A percentile compares a stretch with the other conserved stretches of the same genome.
Evolutionary conservation across 1,140 invertebrate genomes (phyloP).

Genomic region (Sitobion miscanthi): DNA sequence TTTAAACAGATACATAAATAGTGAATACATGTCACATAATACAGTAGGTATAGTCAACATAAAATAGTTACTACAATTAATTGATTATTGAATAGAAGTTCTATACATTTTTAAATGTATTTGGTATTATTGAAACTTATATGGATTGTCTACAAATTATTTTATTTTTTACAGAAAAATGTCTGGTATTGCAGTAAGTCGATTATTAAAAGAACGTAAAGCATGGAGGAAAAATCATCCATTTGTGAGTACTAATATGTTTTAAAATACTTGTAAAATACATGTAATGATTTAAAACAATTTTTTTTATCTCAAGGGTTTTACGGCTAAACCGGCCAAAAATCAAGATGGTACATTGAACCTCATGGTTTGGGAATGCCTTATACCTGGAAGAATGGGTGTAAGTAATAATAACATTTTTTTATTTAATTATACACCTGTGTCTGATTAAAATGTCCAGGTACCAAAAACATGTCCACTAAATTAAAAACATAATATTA

Average conservation of each 20-base stretch:
- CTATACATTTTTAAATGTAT: neutral
- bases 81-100: neutral
- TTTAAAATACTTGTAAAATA: no score
- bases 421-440: neutral
- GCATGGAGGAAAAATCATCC: constrained; percentile 99
- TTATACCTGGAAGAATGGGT: constrained; percentile 97
- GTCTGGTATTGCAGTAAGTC: constrained; percentile 95
- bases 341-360: constrained; percentile 96
- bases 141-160: neutral
- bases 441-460: neutral
- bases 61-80: no score
- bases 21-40: no score
- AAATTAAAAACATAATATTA: no score
- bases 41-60: no score
- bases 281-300: neutral
- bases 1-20: no score
- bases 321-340: constrained; percentile 94
- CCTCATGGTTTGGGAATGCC: constrained; percentile 99
- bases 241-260: constrained; percentile 76
- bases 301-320: constrained; percentile 73
- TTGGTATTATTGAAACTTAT: no score
- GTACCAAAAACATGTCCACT: neutral
- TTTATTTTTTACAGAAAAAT: constrained; percentile 66
- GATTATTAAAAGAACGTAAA: constrained; percentile 97
- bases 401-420: constrained; percentile 63